Conservation (phyloP, 2,113 vertebrate genomes). For the Micronisus gabar region DNA sequence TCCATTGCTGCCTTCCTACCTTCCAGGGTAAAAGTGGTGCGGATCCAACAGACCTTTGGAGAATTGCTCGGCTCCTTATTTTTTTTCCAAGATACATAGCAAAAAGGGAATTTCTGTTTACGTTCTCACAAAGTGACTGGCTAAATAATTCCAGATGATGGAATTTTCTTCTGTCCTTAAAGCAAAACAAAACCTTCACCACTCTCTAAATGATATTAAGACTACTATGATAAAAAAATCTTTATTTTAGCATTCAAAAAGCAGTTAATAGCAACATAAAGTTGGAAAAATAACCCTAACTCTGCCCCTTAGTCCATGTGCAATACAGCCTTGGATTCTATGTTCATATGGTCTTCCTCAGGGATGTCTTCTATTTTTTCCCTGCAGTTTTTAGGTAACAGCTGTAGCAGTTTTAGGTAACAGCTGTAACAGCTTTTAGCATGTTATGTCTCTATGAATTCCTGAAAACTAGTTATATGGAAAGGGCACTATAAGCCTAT, state of each 20-base stretch:
- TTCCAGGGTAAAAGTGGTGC: neutral
- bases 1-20: neutral
- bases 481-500: neutral
- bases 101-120: slow-evolving; percentile 57
- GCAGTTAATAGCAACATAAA: neutral
- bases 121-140: slow-evolving; percentile 35
- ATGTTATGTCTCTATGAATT: neutral
- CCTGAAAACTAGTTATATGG: neutral
- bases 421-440: neutral
- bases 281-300: neutral
- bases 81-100: slow-evolving; percentile 56
- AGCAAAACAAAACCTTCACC: slow-evolving; percentile 5
- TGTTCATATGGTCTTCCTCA: neutral
- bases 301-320: neutral
- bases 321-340: neutral
- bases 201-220: neutral
- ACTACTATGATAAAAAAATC: neutral
- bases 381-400: neutral
- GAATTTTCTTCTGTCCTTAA: slow-evolving; percentile 40
- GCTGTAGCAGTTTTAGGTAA: neutral
- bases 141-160: slow-evolving; percentile 68
- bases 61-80: slow-evolving; percentile 27
- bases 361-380: neutral
- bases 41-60: slow-evolving; percentile 23
- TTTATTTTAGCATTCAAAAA: neutral